phyloP scores from a whole-genome alignment of 2,113 vertebrate genomes.

The Clarias macrocephalus region DNA sequence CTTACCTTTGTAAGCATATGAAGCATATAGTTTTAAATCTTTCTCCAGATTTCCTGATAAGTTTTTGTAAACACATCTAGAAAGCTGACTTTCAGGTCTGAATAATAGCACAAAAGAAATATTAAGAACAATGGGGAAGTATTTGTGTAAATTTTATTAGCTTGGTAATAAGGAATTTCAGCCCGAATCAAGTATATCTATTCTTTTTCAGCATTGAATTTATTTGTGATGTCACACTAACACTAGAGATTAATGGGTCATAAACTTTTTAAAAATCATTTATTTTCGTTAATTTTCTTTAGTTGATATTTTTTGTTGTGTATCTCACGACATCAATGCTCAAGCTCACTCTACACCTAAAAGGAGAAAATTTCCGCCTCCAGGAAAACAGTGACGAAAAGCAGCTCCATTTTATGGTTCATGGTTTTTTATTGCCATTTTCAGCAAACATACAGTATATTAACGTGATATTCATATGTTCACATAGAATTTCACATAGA shows the following conservation, averaged over 20 bases:
- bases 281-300: background rate
- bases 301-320: background rate
- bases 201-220: background rate
- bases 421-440: background rate
- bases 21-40: no score
- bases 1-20: no score
- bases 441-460: background rate
- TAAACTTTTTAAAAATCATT: background rate
- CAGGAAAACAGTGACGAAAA: background rate
- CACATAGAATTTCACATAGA: no score
- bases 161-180: background rate
- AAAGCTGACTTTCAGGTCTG: no score
- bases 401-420: background rate
- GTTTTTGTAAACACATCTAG: no score
- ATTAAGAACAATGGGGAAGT: no score
- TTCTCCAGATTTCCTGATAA: no score
- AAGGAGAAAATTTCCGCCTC: background rate
- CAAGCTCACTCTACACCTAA: background rate
- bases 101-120: no score
- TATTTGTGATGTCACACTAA: background rate
- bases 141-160: background rate
- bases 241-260: no score
- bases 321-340: background rate
- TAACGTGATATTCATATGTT: background rate
- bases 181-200: background rate